These are phyloP conservation scores for Cotesia typhae DNA, from an alignment of 1,140 invertebrate genomes.

Conservation along the genomic window DNA sequence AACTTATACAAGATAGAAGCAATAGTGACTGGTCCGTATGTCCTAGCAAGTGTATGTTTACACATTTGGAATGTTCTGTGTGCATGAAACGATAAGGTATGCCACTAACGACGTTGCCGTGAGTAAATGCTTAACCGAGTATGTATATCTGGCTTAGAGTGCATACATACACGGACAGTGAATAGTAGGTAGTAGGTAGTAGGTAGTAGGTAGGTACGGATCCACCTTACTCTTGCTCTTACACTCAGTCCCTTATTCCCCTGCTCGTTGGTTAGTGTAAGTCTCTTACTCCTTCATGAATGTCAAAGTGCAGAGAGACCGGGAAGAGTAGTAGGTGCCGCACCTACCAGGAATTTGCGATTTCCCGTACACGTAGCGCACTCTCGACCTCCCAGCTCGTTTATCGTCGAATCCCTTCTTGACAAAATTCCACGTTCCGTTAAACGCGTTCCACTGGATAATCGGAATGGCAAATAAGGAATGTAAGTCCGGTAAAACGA, in stretches of 20 bases:
- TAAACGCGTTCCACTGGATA: conserved; percentile 36
- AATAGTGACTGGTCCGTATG: neutral
- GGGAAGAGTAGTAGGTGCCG: conserved; percentile 38
- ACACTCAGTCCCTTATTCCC: conserved; percentile 8
- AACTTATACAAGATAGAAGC: neutral
- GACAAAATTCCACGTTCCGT: conserved; percentile 39
- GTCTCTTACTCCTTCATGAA: conserved; percentile 21
- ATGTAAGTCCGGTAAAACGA: conserved; percentile 25
- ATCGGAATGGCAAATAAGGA: conserved; percentile 37
- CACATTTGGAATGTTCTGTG: conserved; percentile 49
- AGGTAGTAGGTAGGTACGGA: too few species aligned
- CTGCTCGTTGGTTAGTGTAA: neutral
- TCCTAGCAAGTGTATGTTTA: conserved; percentile 43
- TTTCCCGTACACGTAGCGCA: conserved; percentile 46
- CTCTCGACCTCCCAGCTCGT: conserved; percentile 37
- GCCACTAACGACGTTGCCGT: conserved; percentile 55
- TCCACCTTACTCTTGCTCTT: neutral
- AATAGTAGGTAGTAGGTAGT: neutral
- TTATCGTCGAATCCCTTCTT: conserved; percentile 32
- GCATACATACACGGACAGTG: too few species aligned
- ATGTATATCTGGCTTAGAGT: conserved; percentile 29
- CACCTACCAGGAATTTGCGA: conserved; percentile 57
- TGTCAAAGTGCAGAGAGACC: conserved; percentile 24
- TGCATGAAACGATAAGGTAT: conserved; percentile 56
- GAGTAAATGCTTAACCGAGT: conserved; percentile 48